Conservation (phyloP, 2,113 vertebrate species). For the Taurulus bubalis region DNA sequence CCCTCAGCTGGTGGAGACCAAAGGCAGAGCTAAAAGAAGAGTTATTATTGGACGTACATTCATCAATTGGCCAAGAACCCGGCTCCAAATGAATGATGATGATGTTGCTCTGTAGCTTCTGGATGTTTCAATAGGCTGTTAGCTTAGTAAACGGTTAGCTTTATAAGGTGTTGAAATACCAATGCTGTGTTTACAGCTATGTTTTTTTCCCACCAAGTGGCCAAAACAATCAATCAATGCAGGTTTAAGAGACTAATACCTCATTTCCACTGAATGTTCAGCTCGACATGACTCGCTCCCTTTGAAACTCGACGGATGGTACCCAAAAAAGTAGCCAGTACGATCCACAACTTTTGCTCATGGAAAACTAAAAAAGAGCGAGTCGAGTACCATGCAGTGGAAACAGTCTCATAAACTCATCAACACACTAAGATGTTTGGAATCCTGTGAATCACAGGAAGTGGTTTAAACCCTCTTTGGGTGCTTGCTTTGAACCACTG, state of each 20-base stretch:
- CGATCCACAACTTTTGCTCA: background rate
- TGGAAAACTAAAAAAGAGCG: background rate
- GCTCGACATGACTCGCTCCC: background rate
- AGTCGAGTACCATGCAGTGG: background rate
- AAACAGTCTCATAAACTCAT: conserved; percentile 1
- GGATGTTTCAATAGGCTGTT: background rate
- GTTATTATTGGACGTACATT: background rate
- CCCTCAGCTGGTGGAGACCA: background rate
- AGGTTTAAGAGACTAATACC: background rate
- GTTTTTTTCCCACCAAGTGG: background rate
- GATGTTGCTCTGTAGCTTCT: background rate
- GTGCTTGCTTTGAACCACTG: conserved; percentile 22
- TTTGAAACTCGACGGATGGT: background rate
- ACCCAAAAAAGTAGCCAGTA: background rate
- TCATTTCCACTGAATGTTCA: background rate
- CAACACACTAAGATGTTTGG: conserved; percentile 7
- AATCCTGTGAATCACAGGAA: conserved; percentile 24
- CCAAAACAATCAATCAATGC: background rate
- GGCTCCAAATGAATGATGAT: background rate
- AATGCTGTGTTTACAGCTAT: background rate
- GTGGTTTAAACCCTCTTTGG: conserved; percentile 29
- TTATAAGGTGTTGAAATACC: background rate
- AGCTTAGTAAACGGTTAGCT: background rate
- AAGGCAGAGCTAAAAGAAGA: background rate
- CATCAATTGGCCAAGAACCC: background rate